Evolutionary conservation across 2,797 vertebrate species (phyloP), one percentile per base, ranked within the genome.

Genomic region (Ataeniobius toweri): DNA sequence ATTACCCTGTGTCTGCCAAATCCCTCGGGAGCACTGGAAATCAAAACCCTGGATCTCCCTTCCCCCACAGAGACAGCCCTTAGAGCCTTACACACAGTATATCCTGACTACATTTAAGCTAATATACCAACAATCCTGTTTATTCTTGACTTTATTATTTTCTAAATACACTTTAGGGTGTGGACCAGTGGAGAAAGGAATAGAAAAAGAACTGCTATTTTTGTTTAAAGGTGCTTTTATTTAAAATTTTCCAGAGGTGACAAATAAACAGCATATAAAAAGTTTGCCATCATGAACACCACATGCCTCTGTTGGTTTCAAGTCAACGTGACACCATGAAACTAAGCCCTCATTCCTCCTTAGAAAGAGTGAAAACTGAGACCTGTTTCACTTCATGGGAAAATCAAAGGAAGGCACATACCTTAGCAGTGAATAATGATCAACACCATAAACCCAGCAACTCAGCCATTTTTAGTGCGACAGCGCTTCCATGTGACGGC

Each of bases 1-100:
- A 96, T 96, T 95, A 95, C 93, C 91, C 91, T 89, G 92, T 93
- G 94, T 95, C 94, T 95, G 89, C 91, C 88, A 93, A 93, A 93
- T 92, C 90, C 95, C 94, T 94, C 76, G 89, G 92, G 94, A 94
- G 88, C 48, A 13, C 68, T 86, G 89, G 93, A 94, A 95, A 94
- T 92, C 91, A 89, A 89, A 94, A 87, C 92, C 93, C 83, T 82
- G 83, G 80, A 83, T 92, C 90, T 89, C 89, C 91, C 92, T 89
- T 79, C 90, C 91, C 91, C 92, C 88, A 89, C 80, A 75, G 80
- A 91, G 78, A 83, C 76, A 85, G 81, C 71, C 79, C 85, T 67
- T 2, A n/a, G 67, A 80, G 72, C 73, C 77, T 81, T 82, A 74
- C 56, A 82, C 24, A 58, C 65, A 6, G 80, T 69, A 73, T 82